Evolutionary conservation across 2,113 vertebrate species (phyloP).

Genomic region (Helogale parvula): DNA sequence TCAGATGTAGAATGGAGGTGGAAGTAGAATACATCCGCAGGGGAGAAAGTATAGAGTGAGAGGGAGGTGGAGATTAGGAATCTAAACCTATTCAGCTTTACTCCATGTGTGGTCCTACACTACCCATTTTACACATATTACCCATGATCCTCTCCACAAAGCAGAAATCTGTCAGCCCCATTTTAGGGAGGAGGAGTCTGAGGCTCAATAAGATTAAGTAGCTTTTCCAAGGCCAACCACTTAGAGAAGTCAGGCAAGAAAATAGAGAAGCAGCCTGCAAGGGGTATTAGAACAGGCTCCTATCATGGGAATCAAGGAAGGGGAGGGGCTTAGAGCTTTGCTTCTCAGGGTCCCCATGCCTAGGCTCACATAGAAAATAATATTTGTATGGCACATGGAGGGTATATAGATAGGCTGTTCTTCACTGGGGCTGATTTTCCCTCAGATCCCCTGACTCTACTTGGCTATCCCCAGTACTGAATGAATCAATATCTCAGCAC

Average conservation of each 20-base stretch:
- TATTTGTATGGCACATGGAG: neutral
- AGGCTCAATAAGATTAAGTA: neutral
- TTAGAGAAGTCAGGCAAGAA: neutral
- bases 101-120: neutral
- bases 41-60: neutral
- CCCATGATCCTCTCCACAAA: neutral
- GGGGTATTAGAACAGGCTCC: neutral
- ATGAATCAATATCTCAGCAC: neutral
- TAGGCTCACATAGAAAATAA: neutral
- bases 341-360: neutral
- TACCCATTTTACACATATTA: neutral
- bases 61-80: neutral
- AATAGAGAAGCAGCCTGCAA: neutral
- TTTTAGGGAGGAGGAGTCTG: neutral
- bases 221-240: neutral
- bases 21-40: neutral
- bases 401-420: neutral
- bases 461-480: neutral
- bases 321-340: neutral
- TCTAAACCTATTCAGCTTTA: neutral
- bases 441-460: neutral
- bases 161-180: neutral
- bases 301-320: neutral
- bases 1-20: neutral
- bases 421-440: neutral